Base-by-base conservation (phyloP, 2,797 vertebrate genomes). In the Halcyon badia region DNA sequence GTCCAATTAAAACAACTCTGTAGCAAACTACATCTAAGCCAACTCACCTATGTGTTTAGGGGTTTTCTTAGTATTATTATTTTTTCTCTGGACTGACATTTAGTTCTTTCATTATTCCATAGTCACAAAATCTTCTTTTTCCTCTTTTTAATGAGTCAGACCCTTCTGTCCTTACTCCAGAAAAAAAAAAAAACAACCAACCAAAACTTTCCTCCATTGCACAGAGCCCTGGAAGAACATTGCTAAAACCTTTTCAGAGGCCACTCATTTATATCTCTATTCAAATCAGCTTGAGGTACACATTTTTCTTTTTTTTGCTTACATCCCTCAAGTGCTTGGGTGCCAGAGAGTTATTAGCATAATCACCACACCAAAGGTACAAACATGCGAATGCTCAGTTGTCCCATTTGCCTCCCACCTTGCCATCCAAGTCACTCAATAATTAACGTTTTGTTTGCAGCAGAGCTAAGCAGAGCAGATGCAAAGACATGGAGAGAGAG, bases 1-100 rank as follows among this genome's bases (percentile, higher is more conserved):
- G 35, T 44, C 48, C 88, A 82, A 94, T 95, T 95, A 92, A 88
- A 96, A 91, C 42, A 94, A 88, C 61, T 39, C 70, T 52, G 58
- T 90, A 92, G 76, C 75, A 92, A 95, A 87, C 68, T 94, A 61
- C 71, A 80, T 22, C 41, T 73, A 73, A 90, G 73, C 25, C 52
- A 90, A 82, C 48, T 64, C 60, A 72, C 9, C 56, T 35, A 16
- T 46, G 33, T 73, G 66, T 91, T 87, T 91, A 56, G 31, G n/a
- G 0, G 0, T 6, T 61, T 69, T 25, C 20, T 84, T 18, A 42
- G 5, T n/a, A 42, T 35, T 87, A 88, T 69, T 94, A 66, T 91
- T 97, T 91, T 93, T 75, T 17, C 39, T 89, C 80, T 87, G 44
- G 93, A 77, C 20, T 37, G 28, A 56, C 17, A 44, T 69, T 82